A percentile compares a stretch with the other conserved stretches of the same genome.
Evolutionary conservation across 2,113 vertebrate genomes (phyloP).

Genomic region (Herpetotheres cachinnans): DNA sequence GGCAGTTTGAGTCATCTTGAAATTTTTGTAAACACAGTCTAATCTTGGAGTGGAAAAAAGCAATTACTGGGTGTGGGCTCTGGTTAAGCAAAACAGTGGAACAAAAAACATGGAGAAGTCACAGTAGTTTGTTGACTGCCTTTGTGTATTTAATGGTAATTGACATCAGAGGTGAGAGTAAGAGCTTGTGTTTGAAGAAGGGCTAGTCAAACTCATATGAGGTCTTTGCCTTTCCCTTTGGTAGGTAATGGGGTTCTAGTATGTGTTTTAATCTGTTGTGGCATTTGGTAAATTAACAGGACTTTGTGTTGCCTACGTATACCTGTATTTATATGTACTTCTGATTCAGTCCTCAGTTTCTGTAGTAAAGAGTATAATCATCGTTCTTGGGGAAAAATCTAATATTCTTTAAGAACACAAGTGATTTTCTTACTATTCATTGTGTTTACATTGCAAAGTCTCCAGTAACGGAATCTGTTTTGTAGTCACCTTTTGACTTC

Average conservation of each 20-base stretch:
- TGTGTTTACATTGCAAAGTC: neutral
- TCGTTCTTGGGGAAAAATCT: neutral
- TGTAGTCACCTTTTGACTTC: neutral
- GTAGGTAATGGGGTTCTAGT: neutral
- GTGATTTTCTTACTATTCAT: neutral
- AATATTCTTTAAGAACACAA: neutral
- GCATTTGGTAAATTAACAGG: neutral
- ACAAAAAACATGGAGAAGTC: neutral
- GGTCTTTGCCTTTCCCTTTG: neutral
- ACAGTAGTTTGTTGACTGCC: neutral
- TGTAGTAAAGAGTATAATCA: neutral
- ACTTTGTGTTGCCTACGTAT: neutral
- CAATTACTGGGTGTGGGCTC: neutral
- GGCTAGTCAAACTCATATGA: neutral
- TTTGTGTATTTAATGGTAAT: neutral
- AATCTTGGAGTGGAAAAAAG: neutral
- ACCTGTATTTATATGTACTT: neutral
- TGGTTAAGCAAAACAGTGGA: neutral
- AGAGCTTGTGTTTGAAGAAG: neutral
- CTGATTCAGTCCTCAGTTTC: neutral
- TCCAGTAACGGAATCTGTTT: neutral
- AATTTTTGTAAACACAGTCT: neutral
- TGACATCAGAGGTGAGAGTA: neutral
- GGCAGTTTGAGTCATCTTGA: neutral
- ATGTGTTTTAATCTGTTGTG: accelerated